These are phyloP conservation scores for Selenia dentaria DNA, from an alignment of 2,888 invertebrate genomes.

Conservation along the genomic window DNA sequence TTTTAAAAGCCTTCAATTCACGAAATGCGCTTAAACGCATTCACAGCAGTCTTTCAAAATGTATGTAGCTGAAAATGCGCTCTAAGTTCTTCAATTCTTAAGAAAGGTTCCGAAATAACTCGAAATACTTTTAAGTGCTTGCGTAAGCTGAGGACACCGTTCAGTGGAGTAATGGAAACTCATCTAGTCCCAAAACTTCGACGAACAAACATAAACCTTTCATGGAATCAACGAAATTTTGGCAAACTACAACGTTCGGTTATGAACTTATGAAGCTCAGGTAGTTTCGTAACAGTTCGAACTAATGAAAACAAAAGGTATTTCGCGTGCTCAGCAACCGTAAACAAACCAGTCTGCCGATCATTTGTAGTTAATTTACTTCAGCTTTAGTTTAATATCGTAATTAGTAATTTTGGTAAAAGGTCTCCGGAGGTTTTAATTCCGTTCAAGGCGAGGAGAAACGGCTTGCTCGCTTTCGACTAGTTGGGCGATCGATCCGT, in stretches of 20 bases:
- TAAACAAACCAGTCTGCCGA: slow-evolving; percentile 19
- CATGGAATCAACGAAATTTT: slow-evolving; percentile 6
- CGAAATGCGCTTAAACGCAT: slow-evolving; percentile 7
- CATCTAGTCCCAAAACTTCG: slow-evolving; percentile 27
- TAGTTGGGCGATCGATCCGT: slow-evolving; percentile 25
- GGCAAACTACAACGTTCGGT: slow-evolving; percentile 21
- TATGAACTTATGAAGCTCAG: slow-evolving; percentile 18
- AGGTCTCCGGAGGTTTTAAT: slow-evolving; percentile 30
- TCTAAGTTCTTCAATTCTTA: slow-evolving; percentile 37
- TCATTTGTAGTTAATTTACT: slow-evolving; percentile 21
- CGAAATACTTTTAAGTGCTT: slow-evolving; percentile 43
- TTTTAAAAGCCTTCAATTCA: neutral
- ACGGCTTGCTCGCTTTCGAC: slow-evolving; percentile 16
- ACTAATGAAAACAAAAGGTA: slow-evolving; percentile 18
- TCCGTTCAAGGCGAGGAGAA: slow-evolving; percentile 23
- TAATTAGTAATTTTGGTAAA: slow-evolving; percentile 33
- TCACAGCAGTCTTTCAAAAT: slow-evolving; percentile 36
- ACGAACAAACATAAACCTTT: slow-evolving; percentile 25
- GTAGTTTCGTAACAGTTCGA: slow-evolving; percentile 14
- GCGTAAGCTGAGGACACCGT: slow-evolving; percentile 36
- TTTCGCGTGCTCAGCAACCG: slow-evolving; percentile 22
- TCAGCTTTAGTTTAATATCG: slow-evolving; percentile 23
- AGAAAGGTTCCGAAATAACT: slow-evolving; percentile 40
- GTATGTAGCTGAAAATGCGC: slow-evolving; percentile 22
- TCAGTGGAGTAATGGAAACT: slow-evolving; percentile 22